Evolutionary conservation across 2,113 vertebrate species (phyloP).

Genomic region (Brachirus orientalis): DNA sequence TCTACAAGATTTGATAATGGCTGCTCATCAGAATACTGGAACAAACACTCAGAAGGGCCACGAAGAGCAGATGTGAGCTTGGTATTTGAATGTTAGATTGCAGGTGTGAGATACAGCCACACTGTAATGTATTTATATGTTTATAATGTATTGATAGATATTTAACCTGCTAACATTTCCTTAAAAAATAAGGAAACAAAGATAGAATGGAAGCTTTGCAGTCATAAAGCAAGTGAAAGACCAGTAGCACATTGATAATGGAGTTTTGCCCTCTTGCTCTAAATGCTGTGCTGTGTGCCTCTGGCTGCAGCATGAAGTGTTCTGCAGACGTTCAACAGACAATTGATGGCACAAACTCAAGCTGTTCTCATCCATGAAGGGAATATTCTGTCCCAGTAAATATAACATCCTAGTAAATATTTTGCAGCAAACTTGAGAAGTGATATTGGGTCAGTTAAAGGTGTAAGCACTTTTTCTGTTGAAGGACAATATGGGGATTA

Average conservation of each 20-base stretch:
- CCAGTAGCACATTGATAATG: neutral
- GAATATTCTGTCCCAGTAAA: too few relatives aligned
- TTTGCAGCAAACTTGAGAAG: constrained; percentile 38
- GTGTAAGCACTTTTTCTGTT: constrained; percentile 28
- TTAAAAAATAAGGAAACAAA: neutral
- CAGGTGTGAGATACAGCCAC: constrained; percentile 24
- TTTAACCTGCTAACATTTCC: constrained; percentile 4
- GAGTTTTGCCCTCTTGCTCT: neutral
- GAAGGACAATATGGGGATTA: constrained; percentile 38
- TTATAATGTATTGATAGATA: constrained; percentile 4
- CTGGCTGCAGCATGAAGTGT: constrained; percentile 22
- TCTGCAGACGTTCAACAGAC: constrained; percentile 22
- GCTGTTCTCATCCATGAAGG: constrained; percentile 13
- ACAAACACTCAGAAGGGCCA: constrained; percentile 48
- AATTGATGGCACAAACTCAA: constrained; percentile 10
- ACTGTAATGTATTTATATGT: constrained; percentile 1
- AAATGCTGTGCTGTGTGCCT: constrained; percentile 23
- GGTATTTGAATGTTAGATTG: constrained; percentile 7
- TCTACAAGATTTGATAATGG: constrained; percentile 64
- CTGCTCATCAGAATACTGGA: constrained; percentile 69
- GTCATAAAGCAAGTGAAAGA: neutral
- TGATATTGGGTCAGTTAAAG: constrained; percentile 40
- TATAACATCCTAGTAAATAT: too few relatives aligned
- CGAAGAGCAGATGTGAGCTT: constrained; percentile 16
- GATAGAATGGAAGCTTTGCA: neutral